Percentiles rank a stretch among this genome's conserved stretches.
phyloP scores from a whole-genome alignment of 2,797 vertebrate genomes.

The Myripristis jacobus region DNA sequence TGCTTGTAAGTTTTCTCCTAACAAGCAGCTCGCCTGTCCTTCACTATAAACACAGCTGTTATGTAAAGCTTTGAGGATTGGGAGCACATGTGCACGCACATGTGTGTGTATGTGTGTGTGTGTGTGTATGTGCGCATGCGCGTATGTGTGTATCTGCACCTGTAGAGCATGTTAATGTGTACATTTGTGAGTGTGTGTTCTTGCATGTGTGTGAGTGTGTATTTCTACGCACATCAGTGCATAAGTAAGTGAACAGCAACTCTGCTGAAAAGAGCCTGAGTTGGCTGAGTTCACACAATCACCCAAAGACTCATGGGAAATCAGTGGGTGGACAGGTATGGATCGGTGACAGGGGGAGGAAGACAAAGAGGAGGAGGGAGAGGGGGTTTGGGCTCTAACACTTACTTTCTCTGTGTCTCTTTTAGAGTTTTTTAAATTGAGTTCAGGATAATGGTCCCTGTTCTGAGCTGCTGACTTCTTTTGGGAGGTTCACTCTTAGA shows the following conservation, averaged over 20 bases:
- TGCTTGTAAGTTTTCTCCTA: constrained; percentile 29
- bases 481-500: constrained; percentile 1
- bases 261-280: constrained; percentile 27
- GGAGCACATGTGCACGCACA: background rate
- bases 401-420: constrained; percentile 35
- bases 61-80: constrained; percentile 37
- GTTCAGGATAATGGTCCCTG: constrained; percentile 11
- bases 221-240: constrained; percentile 7
- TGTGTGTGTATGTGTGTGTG: constrained; percentile 2
- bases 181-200: too few species aligned
- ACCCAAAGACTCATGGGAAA: constrained; percentile 72
- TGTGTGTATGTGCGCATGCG: background rate
- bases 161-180: constrained; percentile 40
- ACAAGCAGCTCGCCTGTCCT: constrained; percentile 43
- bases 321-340: constrained; percentile 75
- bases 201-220: background rate
- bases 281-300: constrained; percentile 65
- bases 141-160: constrained; percentile 9
- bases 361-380: constrained; percentile 30
- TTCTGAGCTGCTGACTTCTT: constrained; percentile 11
- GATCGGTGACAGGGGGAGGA: constrained; percentile 63
- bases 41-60: constrained; percentile 40
- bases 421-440: constrained; percentile 13
- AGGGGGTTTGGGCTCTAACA: constrained; percentile 16
- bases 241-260: constrained; percentile 40